phyloP scores from a whole-genome alignment of 2,888 invertebrate genomes.

The Clanis bilineata region DNA sequence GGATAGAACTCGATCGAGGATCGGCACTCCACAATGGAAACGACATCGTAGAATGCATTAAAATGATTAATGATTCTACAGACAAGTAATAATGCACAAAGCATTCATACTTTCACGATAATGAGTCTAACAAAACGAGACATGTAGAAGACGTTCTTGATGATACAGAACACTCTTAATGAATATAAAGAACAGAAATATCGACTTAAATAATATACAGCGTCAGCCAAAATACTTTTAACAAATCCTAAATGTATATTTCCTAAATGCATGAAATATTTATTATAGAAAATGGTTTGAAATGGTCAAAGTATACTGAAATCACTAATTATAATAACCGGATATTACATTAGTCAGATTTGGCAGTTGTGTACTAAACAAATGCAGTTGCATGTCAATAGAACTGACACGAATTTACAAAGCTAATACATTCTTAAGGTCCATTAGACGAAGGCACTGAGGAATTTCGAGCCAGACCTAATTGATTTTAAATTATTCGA shows the following conservation, averaged over 20 bases:
- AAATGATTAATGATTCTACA: slow-evolving; percentile 32
- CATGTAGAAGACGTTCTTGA: slow-evolving; percentile 8
- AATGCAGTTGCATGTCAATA: not conserved
- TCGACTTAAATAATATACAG: too few species aligned
- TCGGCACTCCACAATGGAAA: slow-evolving; percentile 4
- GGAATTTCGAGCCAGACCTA: slow-evolving; percentile 50
- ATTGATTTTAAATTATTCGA: slow-evolving; percentile 58
- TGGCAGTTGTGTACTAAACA: not conserved
- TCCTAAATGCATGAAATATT: too few species aligned
- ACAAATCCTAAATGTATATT: too few species aligned
- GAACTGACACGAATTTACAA: slow-evolving; percentile 11
- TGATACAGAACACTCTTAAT: not conserved
- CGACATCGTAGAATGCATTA: slow-evolving; percentile 10
- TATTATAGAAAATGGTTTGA: too few species aligned
- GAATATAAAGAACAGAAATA: too few species aligned
- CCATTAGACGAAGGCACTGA: slow-evolving; percentile 19
- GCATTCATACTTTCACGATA: slow-evolving; percentile 19
- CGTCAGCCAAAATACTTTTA: too few species aligned
- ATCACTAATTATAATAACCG: not conserved
- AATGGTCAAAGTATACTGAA: too few species aligned
- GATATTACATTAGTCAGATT: not conserved
- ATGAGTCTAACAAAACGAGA: slow-evolving; percentile 17
- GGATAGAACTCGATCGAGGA: not conserved
- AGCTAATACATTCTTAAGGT: slow-evolving; percentile 15
- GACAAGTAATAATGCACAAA: slow-evolving; percentile 17